Base-by-base conservation (phyloP, 1,140 invertebrate species). In the Rhynchophorus ferrugineus region DNA sequence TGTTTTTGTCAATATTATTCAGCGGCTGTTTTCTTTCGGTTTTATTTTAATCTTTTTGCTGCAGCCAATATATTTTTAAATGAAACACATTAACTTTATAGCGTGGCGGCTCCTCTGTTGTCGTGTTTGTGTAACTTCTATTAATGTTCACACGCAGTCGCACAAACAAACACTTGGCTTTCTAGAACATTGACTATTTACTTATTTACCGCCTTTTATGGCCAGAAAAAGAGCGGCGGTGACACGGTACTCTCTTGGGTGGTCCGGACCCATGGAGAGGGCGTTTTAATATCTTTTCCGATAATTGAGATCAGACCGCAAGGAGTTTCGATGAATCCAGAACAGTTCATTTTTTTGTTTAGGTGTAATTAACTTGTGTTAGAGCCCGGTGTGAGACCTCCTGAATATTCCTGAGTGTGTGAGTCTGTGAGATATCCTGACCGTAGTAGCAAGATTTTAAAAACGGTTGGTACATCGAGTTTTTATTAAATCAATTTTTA, bases 171-270 rank as follows among this genome's bases (percentile, higher is more conserved):
- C 33, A 46, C 44, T 46, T 46, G 14, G 29, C 8, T 49, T 49
- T 49, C 46, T 38, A 49, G 46, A 49, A 49, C 38, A 49, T 42
- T 29, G 24, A 33, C 24, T 49, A 49, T 49, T 49, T 49, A 49
- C 46, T 38, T 39, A 49, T 49, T 39, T 41, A 19, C 35, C 29
- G 44, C 29, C 21, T 46, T 46, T 46, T 46, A 35, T 35, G 34
- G 33, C 44, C 17, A 14, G 16, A 41, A 41, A 41, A 19, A 18
- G n/a, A 21, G 18, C 8, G n/a, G 33, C 33, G 44, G 33, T 24
- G 33, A 19, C 34, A 16, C 21, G 13, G 8, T 18, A 11, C 9
- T 3, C n/a, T 16, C 17, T n/a, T 24, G 44, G 24, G 44, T 46
- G 44, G 44, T 46, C 44, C n/a, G 24, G 24, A 5, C 24, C 11